Base-by-base conservation (phyloP, 1,140 invertebrate genomes). In the Drosophila yakuba region DNA sequence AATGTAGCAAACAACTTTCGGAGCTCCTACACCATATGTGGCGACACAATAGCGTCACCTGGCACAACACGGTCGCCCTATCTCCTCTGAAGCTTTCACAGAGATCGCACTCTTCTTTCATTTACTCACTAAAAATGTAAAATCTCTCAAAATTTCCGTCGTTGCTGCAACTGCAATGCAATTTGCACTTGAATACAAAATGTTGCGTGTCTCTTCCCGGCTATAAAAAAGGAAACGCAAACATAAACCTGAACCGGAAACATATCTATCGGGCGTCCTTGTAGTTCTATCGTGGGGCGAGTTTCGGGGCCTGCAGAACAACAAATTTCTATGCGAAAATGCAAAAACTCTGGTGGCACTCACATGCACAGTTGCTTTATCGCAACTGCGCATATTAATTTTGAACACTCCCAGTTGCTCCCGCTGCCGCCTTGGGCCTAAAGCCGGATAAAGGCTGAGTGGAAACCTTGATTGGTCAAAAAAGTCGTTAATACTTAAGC, bases 151-250 rank as follows among this genome's bases (percentile, higher is more conserved):
- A 68, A 72, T 81, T 83, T 69, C 52, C 58, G 41, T 54, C 43
- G 60, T 39, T 48, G 54, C 54, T 78, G 80, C 69, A 68, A 75
- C 81, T 85, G 81, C 81, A 73, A 78, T 85, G 77, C 81, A 85
- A 84, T 84, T 85, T 85, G 74, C 81, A 85, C 81, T 85, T 85
- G 81, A 85, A 85, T 85, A 85, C 64, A 74, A 85, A 85, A 80
- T 85, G 62, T 63, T 63, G 58, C 58, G 44, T 63, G 41, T 41
- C 35, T 62, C 38, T 41, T 38, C 15, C 12, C 32, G 28, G 12
- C 35, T 23, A 43, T 41, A 62, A 39, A 59, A 59, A 69, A 39
- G 38, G 35, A 50, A 50, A 12, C 14, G 68, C 78, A 82, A 74
- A 63, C 52, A 74, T 74, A 74, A 82, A 81, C 47, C 61, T 48